phyloP scores from a whole-genome alignment of 92 coral and sea anemone genomes.

The Heliopora coerulea region DNA sequence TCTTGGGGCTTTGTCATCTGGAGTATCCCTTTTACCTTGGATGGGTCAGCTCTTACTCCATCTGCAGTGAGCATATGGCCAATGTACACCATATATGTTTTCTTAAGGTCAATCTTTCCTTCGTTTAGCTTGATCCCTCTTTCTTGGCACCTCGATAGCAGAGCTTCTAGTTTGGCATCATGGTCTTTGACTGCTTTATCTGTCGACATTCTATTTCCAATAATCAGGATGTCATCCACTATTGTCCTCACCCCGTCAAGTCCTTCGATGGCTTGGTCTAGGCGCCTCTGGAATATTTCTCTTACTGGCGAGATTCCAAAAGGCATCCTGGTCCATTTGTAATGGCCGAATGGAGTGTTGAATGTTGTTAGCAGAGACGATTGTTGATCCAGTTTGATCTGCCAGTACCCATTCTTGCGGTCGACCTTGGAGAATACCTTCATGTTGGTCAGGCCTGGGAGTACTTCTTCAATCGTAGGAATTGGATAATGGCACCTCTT shows the following conservation, averaged over 20 bases:
- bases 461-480: constrained; percentile 35
- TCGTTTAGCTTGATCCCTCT: constrained; percentile 30
- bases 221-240: constrained; percentile 35
- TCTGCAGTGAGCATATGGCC: constrained; percentile 39
- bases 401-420: constrained; percentile 33
- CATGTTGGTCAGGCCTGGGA: constrained; percentile 18
- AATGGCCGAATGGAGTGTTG: constrained; percentile 39
- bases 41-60: constrained; percentile 46
- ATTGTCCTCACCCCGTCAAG: constrained; percentile 30
- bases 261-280: constrained; percentile 32
- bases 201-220: constrained; percentile 25
- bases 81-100: constrained; percentile 40
- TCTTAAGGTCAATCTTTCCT: constrained; percentile 12
- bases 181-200: constrained; percentile 47
- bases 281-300: constrained; percentile 30
- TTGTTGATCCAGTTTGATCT: constrained; percentile 25
- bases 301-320: constrained; percentile 38
- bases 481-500: constrained; percentile 34
- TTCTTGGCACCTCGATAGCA: constrained; percentile 37
- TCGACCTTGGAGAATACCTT: constrained; percentile 35
- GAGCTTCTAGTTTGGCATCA: background rate
- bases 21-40: constrained; percentile 28
- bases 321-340: constrained; percentile 38
- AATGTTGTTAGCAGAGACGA: constrained; percentile 29
- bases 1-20: constrained; percentile 24